Percentiles rank a stretch among this genome's conserved stretches.
These are phyloP conservation scores for Cyprinodon tularosa DNA, from an alignment of 2,113 vertebrate species.

Conservation along the genomic window DNA sequence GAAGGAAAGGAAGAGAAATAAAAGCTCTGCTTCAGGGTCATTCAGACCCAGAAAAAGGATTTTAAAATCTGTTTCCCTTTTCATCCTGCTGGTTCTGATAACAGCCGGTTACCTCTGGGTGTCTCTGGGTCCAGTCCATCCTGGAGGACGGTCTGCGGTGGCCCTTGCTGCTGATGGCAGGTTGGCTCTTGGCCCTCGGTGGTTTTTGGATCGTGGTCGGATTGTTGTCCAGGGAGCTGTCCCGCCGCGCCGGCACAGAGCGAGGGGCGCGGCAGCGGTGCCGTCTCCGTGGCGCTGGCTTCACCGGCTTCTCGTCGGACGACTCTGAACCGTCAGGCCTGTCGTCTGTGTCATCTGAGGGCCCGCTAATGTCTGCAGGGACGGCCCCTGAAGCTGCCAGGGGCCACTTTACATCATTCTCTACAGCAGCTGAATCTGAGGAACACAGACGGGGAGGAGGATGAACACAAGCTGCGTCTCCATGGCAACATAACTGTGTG, in stretches of 20 bases:
- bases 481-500: no score
- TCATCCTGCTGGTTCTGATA: no score
- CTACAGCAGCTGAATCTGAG: constrained; percentile 8
- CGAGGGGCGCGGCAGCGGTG: constrained; percentile 46
- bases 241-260: constrained; percentile 42
- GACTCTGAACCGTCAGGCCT: constrained; percentile 41
- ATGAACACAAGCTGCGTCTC: no score
- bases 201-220: constrained; percentile 68
- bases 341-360: constrained; percentile 42
- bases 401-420: constrained; percentile 44
- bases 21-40: no score
- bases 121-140: constrained; percentile 85
- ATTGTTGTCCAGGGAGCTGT: constrained; percentile 67
- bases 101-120: constrained; percentile 58
- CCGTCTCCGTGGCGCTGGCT: constrained; percentile 12
- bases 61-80: no score
- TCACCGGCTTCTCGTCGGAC: constrained; percentile 46
- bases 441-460: background rate
- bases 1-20: no score
- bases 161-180: constrained; percentile 71
- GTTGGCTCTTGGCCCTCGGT: constrained; percentile 80
- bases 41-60: no score
- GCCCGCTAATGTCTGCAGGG: background rate
- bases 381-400: background rate
- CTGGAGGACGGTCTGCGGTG: constrained; percentile 82